A percentile compares a stretch with the other conserved stretches of the same genome.
These are phyloP conservation scores for Agrotis ipsilon DNA, from an alignment of 2,888 invertebrate species.

Conservation along the genomic window DNA sequence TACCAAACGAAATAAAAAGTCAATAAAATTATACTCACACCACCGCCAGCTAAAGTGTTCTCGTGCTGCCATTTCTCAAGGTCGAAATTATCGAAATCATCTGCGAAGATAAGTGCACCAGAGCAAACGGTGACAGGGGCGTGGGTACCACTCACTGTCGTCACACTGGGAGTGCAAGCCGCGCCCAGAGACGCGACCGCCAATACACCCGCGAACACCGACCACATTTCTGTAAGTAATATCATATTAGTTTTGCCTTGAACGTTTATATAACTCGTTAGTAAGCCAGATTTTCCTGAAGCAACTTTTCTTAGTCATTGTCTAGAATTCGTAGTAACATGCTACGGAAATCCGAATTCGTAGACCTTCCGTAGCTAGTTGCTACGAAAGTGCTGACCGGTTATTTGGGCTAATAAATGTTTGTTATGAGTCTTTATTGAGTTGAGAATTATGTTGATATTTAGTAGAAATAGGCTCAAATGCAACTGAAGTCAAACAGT, in stretches of 20 bases:
- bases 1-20: no score
- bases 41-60: slow-evolving; percentile 92
- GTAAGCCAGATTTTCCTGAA: neutral
- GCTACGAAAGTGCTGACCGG: neutral
- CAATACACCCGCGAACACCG: slow-evolving; percentile 71
- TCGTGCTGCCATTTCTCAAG: slow-evolving; percentile 93
- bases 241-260: neutral
- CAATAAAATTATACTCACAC: slow-evolving; percentile 90
- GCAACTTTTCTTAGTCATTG: neutral
- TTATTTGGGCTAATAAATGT: no score
- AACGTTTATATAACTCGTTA: neutral
- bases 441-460: no score
- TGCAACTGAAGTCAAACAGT: no score
- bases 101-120: slow-evolving; percentile 92
- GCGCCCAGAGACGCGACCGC: slow-evolving; percentile 73
- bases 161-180: slow-evolving; percentile 85
- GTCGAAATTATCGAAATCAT: slow-evolving; percentile 92
- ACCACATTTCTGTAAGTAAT: slow-evolving; percentile 79
- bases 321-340: neutral
- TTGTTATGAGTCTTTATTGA: no score
- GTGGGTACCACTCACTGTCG: slow-evolving; percentile 88
- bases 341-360: neutral
- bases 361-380: neutral
- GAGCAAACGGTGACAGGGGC: slow-evolving; percentile 88
- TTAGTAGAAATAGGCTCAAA: no score